phyloP scores from a whole-genome alignment of 23 tunicate species.

The Styela clava region DNA sequence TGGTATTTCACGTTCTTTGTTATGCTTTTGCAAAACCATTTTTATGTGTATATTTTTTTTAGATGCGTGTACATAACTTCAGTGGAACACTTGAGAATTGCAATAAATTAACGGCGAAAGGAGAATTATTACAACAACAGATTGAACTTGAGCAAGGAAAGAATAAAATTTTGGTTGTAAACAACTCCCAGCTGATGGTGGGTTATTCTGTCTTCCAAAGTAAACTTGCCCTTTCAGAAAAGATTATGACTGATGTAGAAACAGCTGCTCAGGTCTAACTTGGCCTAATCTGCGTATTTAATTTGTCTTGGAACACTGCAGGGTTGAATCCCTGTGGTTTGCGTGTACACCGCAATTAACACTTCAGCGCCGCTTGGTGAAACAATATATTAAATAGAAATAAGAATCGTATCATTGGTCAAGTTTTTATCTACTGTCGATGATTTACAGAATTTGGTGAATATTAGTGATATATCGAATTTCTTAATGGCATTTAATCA shows the following conservation, averaged over 20 bases:
- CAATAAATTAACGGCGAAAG: background rate
- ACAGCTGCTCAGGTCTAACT: background rate
- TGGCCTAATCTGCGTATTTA: background rate
- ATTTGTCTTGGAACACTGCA: background rate
- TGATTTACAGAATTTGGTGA: too few relatives aligned
- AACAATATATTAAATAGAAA: background rate
- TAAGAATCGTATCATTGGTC: too few relatives aligned
- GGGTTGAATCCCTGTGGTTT: background rate
- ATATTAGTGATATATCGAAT: too few relatives aligned
- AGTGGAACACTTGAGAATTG: background rate
- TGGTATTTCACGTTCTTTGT: too few relatives aligned
- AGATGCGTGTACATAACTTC: background rate
- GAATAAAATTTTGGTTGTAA: background rate
- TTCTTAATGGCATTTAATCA: too few relatives aligned
- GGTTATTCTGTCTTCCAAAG: background rate
- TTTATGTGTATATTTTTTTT: background rate
- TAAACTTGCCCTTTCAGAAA: background rate
- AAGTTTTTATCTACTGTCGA: too few relatives aligned
- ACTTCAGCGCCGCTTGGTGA: background rate
- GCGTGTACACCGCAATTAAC: background rate
- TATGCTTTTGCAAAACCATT: too few relatives aligned
- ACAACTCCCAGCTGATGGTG: slow-evolving; percentile 2
- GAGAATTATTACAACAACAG: background rate
- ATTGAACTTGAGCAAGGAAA: slow-evolving; percentile 3
- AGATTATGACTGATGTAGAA: background rate